Evolutionary conservation across 53 echinoderm and acorn worm species (phyloP).

Genomic region (Pentamera pediparva): DNA sequence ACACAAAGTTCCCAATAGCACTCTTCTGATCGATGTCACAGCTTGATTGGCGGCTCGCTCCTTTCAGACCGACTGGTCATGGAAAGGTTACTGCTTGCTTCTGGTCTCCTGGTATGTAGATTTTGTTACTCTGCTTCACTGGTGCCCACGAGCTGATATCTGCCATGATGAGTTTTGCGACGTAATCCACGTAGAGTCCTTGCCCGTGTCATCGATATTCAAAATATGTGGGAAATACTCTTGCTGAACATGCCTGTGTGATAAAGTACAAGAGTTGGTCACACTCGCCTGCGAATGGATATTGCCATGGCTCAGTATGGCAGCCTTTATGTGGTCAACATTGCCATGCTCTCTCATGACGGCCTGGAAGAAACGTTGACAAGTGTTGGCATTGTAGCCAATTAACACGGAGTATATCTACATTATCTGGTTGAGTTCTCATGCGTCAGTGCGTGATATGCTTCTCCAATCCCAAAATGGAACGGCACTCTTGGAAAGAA

Average conservation of each 20-base stretch:
- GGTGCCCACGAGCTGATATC: slow-evolving; percentile 50
- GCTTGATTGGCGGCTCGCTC: slow-evolving; percentile 47
- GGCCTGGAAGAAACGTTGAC: slow-evolving; percentile 32
- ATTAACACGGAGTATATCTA: slow-evolving; percentile 23
- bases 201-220: slow-evolving; percentile 33
- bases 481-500: slow-evolving; percentile 44
- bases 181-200: slow-evolving; percentile 38
- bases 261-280: slow-evolving; percentile 14
- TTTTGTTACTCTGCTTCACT: slow-evolving; percentile 47
- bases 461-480: slow-evolving; percentile 42
- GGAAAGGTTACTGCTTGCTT: slow-evolving; percentile 28
- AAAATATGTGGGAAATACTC: slow-evolving; percentile 46
- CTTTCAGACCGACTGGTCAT: slow-evolving; percentile 53
- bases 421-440: slow-evolving; percentile 37
- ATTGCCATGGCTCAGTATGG: slow-evolving; percentile 48
- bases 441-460: slow-evolving; percentile 42
- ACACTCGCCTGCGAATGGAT: slow-evolving; percentile 40
- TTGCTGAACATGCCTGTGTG: slow-evolving; percentile 42
- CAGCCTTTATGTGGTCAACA: slow-evolving; percentile 47
- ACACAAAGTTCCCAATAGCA: slow-evolving; percentile 35
- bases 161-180: slow-evolving; percentile 41
- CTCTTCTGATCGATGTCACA: slow-evolving; percentile 45
- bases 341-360: slow-evolving; percentile 34
- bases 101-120: slow-evolving; percentile 28
- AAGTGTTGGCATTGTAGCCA: slow-evolving; percentile 28